Percentiles rank a stretch among this genome's conserved stretches.
phyloP scores from a whole-genome alignment of 2,113 vertebrate genomes.

The Peromyscus californicus region DNA sequence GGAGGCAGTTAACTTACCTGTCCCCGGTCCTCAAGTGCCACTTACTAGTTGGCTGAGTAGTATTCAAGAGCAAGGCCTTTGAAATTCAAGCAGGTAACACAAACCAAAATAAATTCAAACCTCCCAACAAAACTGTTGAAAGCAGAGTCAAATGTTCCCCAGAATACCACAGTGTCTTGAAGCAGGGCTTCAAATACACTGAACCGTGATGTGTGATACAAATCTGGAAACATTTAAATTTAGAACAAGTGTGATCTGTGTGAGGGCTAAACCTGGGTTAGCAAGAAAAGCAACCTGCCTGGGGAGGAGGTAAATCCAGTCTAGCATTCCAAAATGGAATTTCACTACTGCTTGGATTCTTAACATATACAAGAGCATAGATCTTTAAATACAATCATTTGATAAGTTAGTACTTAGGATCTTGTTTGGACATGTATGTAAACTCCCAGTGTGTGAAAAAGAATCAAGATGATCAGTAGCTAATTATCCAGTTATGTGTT shows the following conservation, averaged over 20 bases:
- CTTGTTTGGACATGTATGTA: neutral
- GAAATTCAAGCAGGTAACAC: conserved; percentile 25
- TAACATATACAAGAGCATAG: neutral
- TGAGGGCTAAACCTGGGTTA: neutral
- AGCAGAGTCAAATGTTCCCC: neutral
- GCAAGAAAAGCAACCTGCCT: neutral
- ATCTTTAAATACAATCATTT: neutral
- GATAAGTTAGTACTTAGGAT: neutral
- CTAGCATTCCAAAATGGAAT: neutral
- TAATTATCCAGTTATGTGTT: neutral
- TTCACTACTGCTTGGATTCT: neutral
- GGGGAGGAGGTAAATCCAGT: neutral
- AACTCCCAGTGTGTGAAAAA: neutral
- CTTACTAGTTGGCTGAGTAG: neutral
- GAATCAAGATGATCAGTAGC: neutral
- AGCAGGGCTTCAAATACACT: neutral
- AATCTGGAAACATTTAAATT: conserved; percentile 55
- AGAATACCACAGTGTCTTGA: neutral
- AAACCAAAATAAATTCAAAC: neutral
- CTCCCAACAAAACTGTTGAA: conserved; percentile 16
- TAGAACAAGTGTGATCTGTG: conserved; percentile 2
- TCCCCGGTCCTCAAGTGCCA: neutral
- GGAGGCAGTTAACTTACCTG: neutral
- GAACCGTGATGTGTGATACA: neutral
- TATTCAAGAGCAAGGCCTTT: neutral